Evolutionary conservation across 53 echinoderm and acorn worm genomes (phyloP), one percentile per base, ranked within the genome.

Genomic region (Astropecten irregularis): DNA sequence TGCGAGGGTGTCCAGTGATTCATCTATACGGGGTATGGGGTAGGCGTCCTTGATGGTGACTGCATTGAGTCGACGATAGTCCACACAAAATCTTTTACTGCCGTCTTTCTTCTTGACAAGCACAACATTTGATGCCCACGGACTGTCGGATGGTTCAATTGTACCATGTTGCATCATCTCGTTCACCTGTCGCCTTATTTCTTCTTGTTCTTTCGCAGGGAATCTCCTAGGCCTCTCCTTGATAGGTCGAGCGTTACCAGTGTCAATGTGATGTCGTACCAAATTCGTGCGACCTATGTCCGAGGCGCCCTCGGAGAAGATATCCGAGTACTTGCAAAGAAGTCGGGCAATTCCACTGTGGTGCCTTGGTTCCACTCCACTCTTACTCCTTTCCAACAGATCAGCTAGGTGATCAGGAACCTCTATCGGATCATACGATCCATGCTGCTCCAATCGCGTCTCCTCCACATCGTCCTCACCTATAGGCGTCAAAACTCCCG

Each of bases 101-200:
- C n/a, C n/a, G n/a, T n/a, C n/a, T n/a, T n/a, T n/a, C n/a, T n/a
- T n/a, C n/a, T n/a, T n/a, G n/a, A n/a, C n/a, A n/a, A n/a, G n/a
- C n/a, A n/a, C n/a, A n/a, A n/a, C n/a, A n/a, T n/a, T n/a, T n/a
- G n/a, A n/a, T n/a, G n/a, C n/a, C n/a, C n/a, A n/a, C n/a, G n/a
- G n/a, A 64, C 90, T 90, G 22, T 70, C 71, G 18, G 85, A 85
- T 1, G 85, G 90, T 23, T 90, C 85, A 10, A 85, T 90, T 30
- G 58, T 29, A 0, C 85, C 65, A 65, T 65, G n/a, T 3, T 21
- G 38, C 19, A 65, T 20, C 65, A 65, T 65, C 7, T 37, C 65
- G n/a, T 65, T 16, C 65, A 65, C 36, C 65, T 65, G 65, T 16
- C 38, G 65, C 2, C 20, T 4, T 35, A 65, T 65, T 38, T 65